phyloP scores from a whole-genome alignment of 1,140 invertebrate species.

The Meloidogyne floridensis region DNA sequence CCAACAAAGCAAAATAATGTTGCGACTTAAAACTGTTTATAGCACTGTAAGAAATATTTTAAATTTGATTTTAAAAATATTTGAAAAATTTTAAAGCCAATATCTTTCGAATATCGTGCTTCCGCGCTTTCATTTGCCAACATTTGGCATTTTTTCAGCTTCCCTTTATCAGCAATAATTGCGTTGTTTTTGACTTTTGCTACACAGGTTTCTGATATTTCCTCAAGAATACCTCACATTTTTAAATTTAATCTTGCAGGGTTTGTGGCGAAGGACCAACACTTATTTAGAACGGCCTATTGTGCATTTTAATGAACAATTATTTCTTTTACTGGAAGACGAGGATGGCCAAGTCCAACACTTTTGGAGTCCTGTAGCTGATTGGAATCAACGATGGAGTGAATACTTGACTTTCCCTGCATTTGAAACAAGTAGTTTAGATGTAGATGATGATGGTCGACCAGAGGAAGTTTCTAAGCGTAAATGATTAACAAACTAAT shows the following conservation, averaged over 20 bases:
- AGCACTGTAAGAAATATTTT: not conserved
- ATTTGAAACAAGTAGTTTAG: slow-evolving; percentile 29
- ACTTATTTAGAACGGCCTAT: slow-evolving; percentile 41
- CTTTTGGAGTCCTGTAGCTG: slow-evolving; percentile 32
- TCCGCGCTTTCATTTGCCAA: not conserved
- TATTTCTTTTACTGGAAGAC: slow-evolving; percentile 11
- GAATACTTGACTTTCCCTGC: slow-evolving; percentile 25
- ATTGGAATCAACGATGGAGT: slow-evolving; percentile 1
- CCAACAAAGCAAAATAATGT: not conserved
- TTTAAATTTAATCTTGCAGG: slow-evolving; percentile 14
- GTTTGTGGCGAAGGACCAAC: slow-evolving; percentile 37
- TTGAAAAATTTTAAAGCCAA: not conserved
- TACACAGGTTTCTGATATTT: not conserved
- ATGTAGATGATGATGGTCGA: slow-evolving; percentile 30
- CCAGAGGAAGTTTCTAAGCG: slow-evolving; percentile 26
- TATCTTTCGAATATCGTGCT: not conserved
- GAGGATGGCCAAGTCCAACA: slow-evolving; percentile 15
- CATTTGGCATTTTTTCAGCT: not conserved
- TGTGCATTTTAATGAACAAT: slow-evolving; percentile 17
- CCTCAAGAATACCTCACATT: not conserved
- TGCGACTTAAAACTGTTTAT: not conserved
- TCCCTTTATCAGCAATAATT: not conserved
- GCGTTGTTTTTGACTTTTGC: not conserved
- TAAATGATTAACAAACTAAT: not conserved
- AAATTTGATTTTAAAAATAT: not conserved